Conservation (phyloP, 2,113 vertebrate genomes). For the Melanerpes formicivorus region DNA sequence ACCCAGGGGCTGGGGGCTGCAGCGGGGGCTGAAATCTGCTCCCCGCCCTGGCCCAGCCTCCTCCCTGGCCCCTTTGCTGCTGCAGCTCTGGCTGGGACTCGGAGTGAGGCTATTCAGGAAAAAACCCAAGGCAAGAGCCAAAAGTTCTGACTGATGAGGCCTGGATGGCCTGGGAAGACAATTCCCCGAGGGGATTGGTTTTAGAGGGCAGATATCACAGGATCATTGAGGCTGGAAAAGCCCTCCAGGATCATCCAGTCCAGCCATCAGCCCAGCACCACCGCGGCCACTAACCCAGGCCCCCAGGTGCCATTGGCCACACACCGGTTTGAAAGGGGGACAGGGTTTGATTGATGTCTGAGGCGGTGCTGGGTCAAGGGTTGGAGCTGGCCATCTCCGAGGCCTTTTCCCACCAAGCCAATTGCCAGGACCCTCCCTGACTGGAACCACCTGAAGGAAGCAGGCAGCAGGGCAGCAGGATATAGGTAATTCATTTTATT, state of each 20-base stretch:
- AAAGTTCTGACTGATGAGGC: neutral
- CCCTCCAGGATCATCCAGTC: no score
- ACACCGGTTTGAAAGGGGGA: no score
- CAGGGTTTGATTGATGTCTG: no score
- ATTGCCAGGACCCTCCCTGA: no score
- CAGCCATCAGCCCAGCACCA: no score
- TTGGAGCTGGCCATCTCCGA: no score
- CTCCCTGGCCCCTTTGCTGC: neutral
- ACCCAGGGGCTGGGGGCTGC: neutral
- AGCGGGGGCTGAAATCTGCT: neutral
- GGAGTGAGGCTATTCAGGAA: neutral
- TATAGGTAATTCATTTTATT: conserved; percentile 88
- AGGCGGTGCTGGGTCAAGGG: no score
- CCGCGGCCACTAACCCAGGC: no score
- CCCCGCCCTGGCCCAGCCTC: neutral
- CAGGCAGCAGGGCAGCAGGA: conserved; percentile 67
- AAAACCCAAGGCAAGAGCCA: neutral
- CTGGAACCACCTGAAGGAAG: neutral
- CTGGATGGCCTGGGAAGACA: accelerated
- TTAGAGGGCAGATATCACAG: neutral
- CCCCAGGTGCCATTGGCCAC: no score
- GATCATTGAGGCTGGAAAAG: no score
- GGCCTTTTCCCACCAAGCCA: no score
- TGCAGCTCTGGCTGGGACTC: neutral
- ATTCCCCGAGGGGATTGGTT: neutral